Base-by-base conservation (phyloP, 2,113 vertebrate genomes). In the Crotalus tigris region DNA sequence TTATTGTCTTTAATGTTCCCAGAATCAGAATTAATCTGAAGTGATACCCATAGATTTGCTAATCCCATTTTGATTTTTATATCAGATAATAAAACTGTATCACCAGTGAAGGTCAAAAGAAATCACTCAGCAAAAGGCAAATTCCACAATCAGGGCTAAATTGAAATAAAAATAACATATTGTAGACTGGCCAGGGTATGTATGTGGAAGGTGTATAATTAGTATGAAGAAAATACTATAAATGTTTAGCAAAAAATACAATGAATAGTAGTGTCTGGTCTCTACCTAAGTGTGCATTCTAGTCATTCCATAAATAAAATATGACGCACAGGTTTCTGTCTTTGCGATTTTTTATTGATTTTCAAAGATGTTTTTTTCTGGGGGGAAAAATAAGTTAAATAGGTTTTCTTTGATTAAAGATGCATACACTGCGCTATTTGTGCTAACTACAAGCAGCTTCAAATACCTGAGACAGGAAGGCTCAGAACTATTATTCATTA, bases 301-400 rank as follows among this genome's bases (percentile, higher is more conserved):
- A 26, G 3, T 91, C 51, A 49, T 1, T 26, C 91, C 89, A 44
- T 75, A 92, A 91, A 24, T 87, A 58, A 24, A 90, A 92, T 91
- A 85, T 44, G 24, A 75, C 87, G 51, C 29, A 59, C 85, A 24
- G 19, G 29, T 4, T 29, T 55, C 0, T n/a, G 87, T 33, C 54
- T 12, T 64, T 86, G 0, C n/a, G 1, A 29, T 91, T 95, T 95
- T 81, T 94, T 58, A 58, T 5, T 53, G 17, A 90, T 93, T 93
- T 26, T 17, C 1, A n/a, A 90, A 49, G 33, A 81, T 75, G 53
- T 51, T 53, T 59, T 75, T 4, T 44, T 24, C 44, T 33, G 44
- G 15, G 26, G 23, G 3, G 39, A 0, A 29, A 29, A 54, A 54
- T 24, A 46, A 33, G 85, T 8, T 23, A 89, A 64, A 85, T 85